Percentiles rank a stretch among this genome's conserved stretches.
Evolutionary conservation across 1,140 invertebrate genomes (phyloP).

Genomic region (Bicyclus anynana): DNA sequence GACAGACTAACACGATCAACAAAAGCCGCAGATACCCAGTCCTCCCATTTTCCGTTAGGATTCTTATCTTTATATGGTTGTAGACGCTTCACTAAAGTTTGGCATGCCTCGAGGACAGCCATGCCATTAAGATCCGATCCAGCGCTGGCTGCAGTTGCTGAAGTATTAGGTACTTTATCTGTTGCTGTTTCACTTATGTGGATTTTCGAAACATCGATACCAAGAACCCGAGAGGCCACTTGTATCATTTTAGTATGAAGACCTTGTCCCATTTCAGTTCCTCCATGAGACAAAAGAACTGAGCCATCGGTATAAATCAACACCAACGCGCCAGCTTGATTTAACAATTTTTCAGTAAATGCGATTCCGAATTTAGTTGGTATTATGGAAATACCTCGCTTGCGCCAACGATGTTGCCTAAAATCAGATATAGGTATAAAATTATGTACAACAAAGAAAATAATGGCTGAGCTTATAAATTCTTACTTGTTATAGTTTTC

Average conservation of each 20-base stretch:
- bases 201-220: constrained; percentile 86
- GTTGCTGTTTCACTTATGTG: constrained; percentile 93
- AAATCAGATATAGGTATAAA: constrained; percentile 32
- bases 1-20: constrained; percentile 89
- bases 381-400: constrained; percentile 91
- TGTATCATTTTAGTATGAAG: constrained; percentile 97
- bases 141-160: constrained; percentile 93
- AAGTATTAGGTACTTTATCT: constrained; percentile 96
- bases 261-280: constrained; percentile 98
- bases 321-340: constrained; percentile 94
- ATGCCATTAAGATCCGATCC: constrained; percentile 97
- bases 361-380: constrained; percentile 95
- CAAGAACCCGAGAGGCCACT: constrained; percentile 86
- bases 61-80: constrained; percentile 86
- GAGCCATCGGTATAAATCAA: constrained; percentile 95
- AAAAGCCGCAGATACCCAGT: constrained; percentile 91
- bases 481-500: constrained; percentile 85
- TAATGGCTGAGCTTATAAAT: background rate
- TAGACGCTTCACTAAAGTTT: constrained; percentile 86
- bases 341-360: constrained; percentile 88
- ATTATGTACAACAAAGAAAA: constrained; percentile 4
- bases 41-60: constrained; percentile 90
- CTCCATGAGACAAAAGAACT: constrained; percentile 93
- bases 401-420: constrained; percentile 89
- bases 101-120: constrained; percentile 93